These are phyloP conservation scores for Sinotaia quadrata DNA, from an alignment of 2,888 invertebrate species.

Conservation along the genomic window DNA sequence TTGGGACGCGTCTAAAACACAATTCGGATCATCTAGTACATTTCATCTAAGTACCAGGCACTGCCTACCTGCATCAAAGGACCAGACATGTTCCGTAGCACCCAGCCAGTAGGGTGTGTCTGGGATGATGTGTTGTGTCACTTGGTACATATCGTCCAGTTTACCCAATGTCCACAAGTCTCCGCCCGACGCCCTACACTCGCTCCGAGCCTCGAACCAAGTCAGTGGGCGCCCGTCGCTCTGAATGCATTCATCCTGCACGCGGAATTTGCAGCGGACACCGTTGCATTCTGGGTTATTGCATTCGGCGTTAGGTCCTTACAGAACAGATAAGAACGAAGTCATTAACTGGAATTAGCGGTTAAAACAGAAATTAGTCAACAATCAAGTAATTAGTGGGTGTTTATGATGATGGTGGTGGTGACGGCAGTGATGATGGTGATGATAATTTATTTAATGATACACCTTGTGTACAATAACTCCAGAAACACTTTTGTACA, in stretches of 20 bases:
- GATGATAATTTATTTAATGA: too few relatives aligned
- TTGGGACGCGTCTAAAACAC: too few relatives aligned
- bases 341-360: too few relatives aligned
- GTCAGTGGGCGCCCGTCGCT: conserved; percentile 28
- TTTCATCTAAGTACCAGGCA: too few relatives aligned
- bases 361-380: too few relatives aligned
- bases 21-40: too few relatives aligned
- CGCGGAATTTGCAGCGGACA: conserved; percentile 19
- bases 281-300: conserved; percentile 5
- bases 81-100: conserved; percentile 37
- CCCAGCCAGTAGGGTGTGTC: conserved; percentile 38
- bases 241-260: conserved; percentile 35
- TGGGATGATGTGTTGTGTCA: conserved; percentile 26
- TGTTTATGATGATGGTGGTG: too few relatives aligned
- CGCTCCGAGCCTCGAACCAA: conserved; percentile 35
- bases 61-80: conserved; percentile 32
- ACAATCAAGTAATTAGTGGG: background rate
- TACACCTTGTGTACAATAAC: too few relatives aligned
- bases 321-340: too few relatives aligned
- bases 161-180: conserved; percentile 38
- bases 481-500: too few relatives aligned
- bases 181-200: conserved; percentile 35
- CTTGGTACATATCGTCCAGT: conserved; percentile 33
- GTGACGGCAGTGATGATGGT: background rate
- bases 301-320: background rate